Evolutionary conservation across 2,888 invertebrate species (phyloP), one percentile per base, ranked within the genome.

Genomic region (Antheraea assamensis): DNA sequence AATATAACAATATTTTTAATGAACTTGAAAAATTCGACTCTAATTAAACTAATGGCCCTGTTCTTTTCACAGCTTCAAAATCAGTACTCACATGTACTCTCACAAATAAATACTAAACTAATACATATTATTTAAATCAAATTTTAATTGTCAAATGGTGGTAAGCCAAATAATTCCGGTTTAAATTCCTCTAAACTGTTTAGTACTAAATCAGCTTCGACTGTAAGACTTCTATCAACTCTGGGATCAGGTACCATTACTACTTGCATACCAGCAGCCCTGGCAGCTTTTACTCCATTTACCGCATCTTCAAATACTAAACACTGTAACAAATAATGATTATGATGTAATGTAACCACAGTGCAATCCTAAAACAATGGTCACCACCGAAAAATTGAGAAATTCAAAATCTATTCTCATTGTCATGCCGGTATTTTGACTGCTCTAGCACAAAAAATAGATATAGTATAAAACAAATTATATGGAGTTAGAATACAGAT

Each of bases 221-320:
- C 76, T 13, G 89, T 91, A 15, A 89, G 79, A 24, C 78, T 81
- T 73, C 77, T 83, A 19, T 91, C 89, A 2, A 92, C 73, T 70
- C 87, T 83, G n/a, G 84, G 79, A 85, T 97, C 97, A 0, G 98
- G 98, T 21, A 98, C 96, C 97, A 98, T 97, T 0, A 98, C 96
- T 2, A 96, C 96, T 88, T 97, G 97, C 98, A 98, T 98, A 3
- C 97, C 97, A 1, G 98, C 98, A 30, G 95, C 95, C 42, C 93
- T 85, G 0, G 97, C 98, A 3, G 97, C 97, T 76, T 94, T 92
- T 0, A 98, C 98, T 2, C 99, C 99, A 90, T 98, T 98, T 0
- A 97, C 96, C 3, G 99, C 97, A 93, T 99, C 99, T 93, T 99
- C 99, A 88, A 98, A 97, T 0, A 98, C 98, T 77, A 98, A 90